A percentile compares a stretch with the other conserved stretches of the same genome.
Conservation (phyloP, 2,113 vertebrate species). For the Microtus montanus region DNA sequence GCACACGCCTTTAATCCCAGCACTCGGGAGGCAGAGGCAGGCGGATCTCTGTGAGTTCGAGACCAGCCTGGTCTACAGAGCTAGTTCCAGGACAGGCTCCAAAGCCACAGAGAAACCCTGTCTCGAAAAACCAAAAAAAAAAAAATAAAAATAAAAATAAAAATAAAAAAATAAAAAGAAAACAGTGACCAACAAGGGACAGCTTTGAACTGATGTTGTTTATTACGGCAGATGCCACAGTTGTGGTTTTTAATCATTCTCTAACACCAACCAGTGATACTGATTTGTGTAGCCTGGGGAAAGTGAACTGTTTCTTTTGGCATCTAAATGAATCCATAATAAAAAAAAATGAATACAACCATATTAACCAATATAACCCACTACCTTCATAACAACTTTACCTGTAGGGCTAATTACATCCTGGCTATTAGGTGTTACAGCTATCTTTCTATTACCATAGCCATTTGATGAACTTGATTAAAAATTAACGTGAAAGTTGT, state of each 20-base stretch:
- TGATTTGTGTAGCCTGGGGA: slow-evolving; percentile 48
- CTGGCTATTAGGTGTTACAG: background rate
- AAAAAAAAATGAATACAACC: slow-evolving; percentile 36
- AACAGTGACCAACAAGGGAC: slow-evolving; percentile 69
- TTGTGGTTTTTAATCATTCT: slow-evolving; percentile 64
- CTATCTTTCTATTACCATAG: background rate
- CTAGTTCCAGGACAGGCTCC: too few species aligned
- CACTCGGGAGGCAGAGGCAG: too few species aligned
- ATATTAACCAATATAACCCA: slow-evolving; percentile 10
- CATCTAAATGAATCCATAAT: slow-evolving; percentile 38
- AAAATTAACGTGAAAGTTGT: background rate
- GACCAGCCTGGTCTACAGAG: too few species aligned
- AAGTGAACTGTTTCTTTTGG: slow-evolving; percentile 51
- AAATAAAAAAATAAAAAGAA: slow-evolving; percentile 57
- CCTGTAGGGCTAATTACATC: background rate
- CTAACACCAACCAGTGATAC: background rate
- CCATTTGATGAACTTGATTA: slow-evolving; percentile 8
- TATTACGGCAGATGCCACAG: slow-evolving; percentile 44
- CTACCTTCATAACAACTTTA: slow-evolving; percentile 34
- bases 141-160: too few species aligned
- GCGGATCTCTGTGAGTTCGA: too few species aligned
- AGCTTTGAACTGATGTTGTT: slow-evolving; percentile 40
- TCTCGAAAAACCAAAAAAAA: too few species aligned
- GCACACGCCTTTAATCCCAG: too few species aligned
- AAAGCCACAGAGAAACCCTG: too few species aligned